Percentiles rank a stretch among this genome's conserved stretches.
Conservation (phyloP, 2,888 invertebrate species). For the Seladonia tumulorum region DNA sequence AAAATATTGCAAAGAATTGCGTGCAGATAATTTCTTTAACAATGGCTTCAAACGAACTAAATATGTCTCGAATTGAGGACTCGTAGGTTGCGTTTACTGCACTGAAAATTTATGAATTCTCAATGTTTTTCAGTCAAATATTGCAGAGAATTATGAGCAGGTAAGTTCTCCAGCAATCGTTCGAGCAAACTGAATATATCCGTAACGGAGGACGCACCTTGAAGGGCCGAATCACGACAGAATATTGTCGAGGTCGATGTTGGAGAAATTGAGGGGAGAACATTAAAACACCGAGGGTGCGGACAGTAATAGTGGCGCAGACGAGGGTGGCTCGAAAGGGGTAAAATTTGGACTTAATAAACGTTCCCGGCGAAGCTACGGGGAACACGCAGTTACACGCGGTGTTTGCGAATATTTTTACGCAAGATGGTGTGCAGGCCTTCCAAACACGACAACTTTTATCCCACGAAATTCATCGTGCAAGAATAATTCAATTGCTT, state of each 20-base stretch:
- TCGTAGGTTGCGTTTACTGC: no score
- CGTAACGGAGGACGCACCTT: slow-evolving; percentile 54
- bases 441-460: neutral
- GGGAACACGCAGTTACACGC: slow-evolving; percentile 47
- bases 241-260: slow-evolving; percentile 71
- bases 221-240: slow-evolving; percentile 71
- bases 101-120: neutral
- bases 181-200: slow-evolving; percentile 49
- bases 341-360: slow-evolving; percentile 74
- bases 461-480: neutral
- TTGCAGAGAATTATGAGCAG: neutral
- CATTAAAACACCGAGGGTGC: slow-evolving; percentile 79
- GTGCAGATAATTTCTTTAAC: no score
- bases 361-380: slow-evolving; percentile 60
- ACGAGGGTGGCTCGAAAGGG: slow-evolving; percentile 71
- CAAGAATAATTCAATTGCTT: slow-evolving; percentile 4
- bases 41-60: no score
- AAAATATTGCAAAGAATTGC: no score
- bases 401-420: slow-evolving; percentile 33
- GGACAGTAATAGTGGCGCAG: slow-evolving; percentile 75
- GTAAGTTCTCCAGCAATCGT: slow-evolving; percentile 24
- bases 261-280: slow-evolving; percentile 77
- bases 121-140: neutral
- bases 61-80: no score
- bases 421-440: neutral